Percentiles rank a stretch among this genome's conserved stretches.
These are phyloP conservation scores for Tryphoninae sp. DNA, from an alignment of 2,888 invertebrate species.

Conservation along the genomic window DNA sequence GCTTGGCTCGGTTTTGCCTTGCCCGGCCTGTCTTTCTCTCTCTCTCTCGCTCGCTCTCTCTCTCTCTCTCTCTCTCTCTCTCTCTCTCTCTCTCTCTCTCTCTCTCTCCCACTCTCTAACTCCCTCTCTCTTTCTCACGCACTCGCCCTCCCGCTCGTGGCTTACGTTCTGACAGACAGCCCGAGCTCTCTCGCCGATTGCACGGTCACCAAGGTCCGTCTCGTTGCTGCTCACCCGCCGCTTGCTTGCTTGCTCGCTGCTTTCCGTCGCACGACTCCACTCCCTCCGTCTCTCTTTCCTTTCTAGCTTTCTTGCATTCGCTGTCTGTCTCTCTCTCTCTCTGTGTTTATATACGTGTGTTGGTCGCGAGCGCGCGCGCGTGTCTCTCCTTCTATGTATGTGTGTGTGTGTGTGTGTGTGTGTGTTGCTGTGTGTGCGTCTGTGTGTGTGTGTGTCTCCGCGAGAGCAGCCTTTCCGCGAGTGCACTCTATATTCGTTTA, in stretches of 20 bases:
- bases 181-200: conserved; percentile 64
- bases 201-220: conserved; percentile 58
- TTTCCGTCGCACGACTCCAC: neutral
- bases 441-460: neutral
- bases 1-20: conserved; percentile 41
- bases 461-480: conserved; percentile 12
- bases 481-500: neutral
- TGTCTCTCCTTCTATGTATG: neutral
- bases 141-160: conserved; percentile 9
- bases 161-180: conserved; percentile 44
- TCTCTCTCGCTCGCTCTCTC: conserved; percentile 30
- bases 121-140: neutral
- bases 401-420: no score
- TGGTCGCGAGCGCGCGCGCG: neutral
- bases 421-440: no score
- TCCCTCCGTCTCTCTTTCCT: neutral
- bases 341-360: neutral
- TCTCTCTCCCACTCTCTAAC: neutral
- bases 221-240: conserved; percentile 28
- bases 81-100: conserved; percentile 47
- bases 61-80: conserved; percentile 48
- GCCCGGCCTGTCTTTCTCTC: conserved; percentile 20
- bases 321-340: conserved; percentile 11
- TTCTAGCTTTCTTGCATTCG: conserved; percentile 2
- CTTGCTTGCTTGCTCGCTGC: neutral